phyloP scores from a whole-genome alignment of 2,113 vertebrate genomes.

The Brachionichthys hirsutus region DNA sequence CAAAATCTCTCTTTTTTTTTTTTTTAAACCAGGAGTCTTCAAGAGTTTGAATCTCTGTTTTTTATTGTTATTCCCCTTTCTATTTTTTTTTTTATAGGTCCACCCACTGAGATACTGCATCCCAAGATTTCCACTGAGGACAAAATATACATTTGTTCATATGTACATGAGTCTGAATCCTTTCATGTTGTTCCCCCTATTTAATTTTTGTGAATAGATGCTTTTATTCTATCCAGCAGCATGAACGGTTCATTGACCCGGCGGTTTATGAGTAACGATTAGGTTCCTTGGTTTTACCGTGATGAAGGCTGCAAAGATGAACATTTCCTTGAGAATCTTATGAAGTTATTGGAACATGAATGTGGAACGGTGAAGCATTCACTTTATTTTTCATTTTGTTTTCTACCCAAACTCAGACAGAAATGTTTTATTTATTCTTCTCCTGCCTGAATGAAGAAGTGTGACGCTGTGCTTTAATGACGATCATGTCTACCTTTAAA shows the following conservation, averaged over 20 bases:
- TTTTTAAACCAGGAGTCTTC: conserved; percentile 53
- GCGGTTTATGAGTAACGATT: conserved; percentile 57
- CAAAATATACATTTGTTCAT: conserved; percentile 69
- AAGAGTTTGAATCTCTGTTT: conserved; percentile 56
- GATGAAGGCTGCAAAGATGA: conserved; percentile 73
- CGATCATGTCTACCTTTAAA: conserved; percentile 9
- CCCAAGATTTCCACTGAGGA: conserved; percentile 50
- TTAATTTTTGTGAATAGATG: conserved; percentile 66
- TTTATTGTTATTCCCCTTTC: background rate
- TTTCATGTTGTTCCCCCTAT: conserved; percentile 58
- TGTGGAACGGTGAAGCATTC: conserved; percentile 49
- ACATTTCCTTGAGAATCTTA: conserved; percentile 46
- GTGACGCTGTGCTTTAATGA: conserved; percentile 32
- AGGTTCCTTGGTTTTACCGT: conserved; percentile 69
- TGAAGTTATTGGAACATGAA: conserved; percentile 52
- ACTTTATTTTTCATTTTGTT: conserved; percentile 11
- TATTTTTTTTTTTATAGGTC: conserved; percentile 52
- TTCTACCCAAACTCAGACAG: conserved; percentile 8
- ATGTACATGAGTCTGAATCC: conserved; percentile 74
- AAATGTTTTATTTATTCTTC: conserved; percentile 24
- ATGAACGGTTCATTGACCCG: conserved; percentile 68
- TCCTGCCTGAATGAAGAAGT: conserved; percentile 5
- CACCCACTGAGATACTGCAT: conserved; percentile 32
- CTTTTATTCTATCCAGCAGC: conserved; percentile 64
- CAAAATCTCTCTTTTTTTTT: too few species aligned